Evolutionary conservation across 2,888 invertebrate species (phyloP).

Genomic region (Aspidiotus destructor): DNA sequence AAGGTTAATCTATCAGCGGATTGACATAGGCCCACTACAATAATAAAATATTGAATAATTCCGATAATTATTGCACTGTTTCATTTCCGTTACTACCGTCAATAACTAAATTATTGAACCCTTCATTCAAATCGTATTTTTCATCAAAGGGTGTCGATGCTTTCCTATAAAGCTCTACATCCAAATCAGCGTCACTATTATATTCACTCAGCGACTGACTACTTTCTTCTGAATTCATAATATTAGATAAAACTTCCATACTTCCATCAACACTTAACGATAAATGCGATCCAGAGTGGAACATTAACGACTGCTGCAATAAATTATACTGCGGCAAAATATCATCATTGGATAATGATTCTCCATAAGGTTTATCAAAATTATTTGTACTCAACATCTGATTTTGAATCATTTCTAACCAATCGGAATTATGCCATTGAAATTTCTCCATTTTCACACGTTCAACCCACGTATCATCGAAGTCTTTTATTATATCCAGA

Average conservation of each 20-base stretch:
- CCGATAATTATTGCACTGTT: too few relatives aligned
- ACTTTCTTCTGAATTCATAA: conserved; percentile 28
- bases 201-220: conserved; percentile 28
- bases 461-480: conserved; percentile 84
- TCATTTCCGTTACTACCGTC: conserved; percentile 14
- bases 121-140: conserved; percentile 23
- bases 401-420: conserved; percentile 89
- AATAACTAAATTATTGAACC: conserved; percentile 23
- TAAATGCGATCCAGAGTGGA: conserved; percentile 28
- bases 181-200: conserved; percentile 30
- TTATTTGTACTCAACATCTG: conserved; percentile 24
- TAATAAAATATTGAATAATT: too few relatives aligned
- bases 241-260: conserved; percentile 22
- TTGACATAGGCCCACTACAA: too few relatives aligned
- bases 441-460: conserved; percentile 90
- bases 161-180: conserved; percentile 22
- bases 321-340: conserved; percentile 23
- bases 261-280: conserved; percentile 26
- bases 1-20: too few relatives aligned
- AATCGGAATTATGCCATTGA: conserved; percentile 95
- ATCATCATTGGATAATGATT: conserved; percentile 10
- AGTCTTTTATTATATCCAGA: conserved; percentile 78
- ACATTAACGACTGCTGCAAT: conserved; percentile 28
- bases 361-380: conserved; percentile 17
- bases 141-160: conserved; percentile 20